Conservation (phyloP, 2,797 vertebrate species). For the Leucoraja ocellata region DNA sequence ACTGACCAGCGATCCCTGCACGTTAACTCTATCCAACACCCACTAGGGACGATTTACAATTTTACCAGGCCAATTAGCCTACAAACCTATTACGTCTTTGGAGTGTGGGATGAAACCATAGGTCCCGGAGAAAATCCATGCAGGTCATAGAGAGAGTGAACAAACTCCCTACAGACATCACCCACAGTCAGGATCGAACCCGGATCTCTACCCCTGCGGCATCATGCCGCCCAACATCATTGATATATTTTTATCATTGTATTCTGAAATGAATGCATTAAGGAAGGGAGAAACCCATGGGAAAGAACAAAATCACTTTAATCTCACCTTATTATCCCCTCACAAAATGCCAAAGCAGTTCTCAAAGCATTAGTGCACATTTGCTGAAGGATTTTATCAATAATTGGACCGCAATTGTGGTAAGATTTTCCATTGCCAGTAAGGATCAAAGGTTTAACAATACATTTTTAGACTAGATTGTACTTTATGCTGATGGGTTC, state of each 20-base stretch:
- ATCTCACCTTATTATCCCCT: background rate
- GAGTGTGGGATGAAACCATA: too few relatives aligned
- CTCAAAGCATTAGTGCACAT: background rate
- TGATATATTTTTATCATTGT: background rate
- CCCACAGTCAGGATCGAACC: too few relatives aligned
- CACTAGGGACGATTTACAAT: too few relatives aligned
- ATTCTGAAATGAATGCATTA: background rate
- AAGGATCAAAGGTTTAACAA: background rate
- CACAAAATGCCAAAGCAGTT: conserved; percentile 2
- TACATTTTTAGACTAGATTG: background rate
- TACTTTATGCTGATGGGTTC: conserved; percentile 3
- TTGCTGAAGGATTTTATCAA: conserved; percentile 8
- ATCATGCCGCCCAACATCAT: too few relatives aligned
- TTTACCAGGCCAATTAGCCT: too few relatives aligned
- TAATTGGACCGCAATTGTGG: conserved; percentile 9
- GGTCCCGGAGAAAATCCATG: too few relatives aligned
- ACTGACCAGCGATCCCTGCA: too few relatives aligned
- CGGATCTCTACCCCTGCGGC: too few relatives aligned
- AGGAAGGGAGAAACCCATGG: background rate
- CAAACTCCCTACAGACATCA: too few relatives aligned
- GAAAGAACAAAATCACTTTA: background rate
- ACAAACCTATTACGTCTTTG: too few relatives aligned
- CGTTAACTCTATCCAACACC: too few relatives aligned
- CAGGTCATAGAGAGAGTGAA: too few relatives aligned
- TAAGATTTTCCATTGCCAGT: background rate